Evolutionary conservation across 2,113 vertebrate species (phyloP).

Genomic region (Nesoenas mayeri): DNA sequence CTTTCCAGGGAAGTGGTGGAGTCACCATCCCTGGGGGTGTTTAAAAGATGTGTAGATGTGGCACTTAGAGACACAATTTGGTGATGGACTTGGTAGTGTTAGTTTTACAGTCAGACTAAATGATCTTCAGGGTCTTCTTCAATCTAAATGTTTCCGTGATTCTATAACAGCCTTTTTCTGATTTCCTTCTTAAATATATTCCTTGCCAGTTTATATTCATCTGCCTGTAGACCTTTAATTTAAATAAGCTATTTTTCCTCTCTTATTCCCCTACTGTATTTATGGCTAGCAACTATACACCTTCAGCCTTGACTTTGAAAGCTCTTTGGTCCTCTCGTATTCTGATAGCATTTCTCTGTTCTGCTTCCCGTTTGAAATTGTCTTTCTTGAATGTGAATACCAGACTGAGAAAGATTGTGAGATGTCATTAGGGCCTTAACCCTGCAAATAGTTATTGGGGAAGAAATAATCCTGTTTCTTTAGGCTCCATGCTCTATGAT

Average conservation of each 20-base stretch:
- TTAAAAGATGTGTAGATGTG: background rate
- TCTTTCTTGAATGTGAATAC: background rate
- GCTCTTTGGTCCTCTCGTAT: background rate
- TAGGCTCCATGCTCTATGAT: background rate
- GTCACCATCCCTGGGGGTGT: background rate
- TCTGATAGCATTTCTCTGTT: background rate
- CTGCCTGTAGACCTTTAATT: background rate
- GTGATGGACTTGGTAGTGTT: background rate
- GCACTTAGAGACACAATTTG: background rate
- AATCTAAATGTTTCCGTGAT: background rate
- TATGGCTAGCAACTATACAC: background rate
- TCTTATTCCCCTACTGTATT: background rate
- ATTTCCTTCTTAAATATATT: background rate
- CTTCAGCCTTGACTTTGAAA: background rate
- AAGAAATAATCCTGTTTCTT: background rate
- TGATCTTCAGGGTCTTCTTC: background rate
- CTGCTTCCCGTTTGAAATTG: background rate
- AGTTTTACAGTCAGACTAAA: accelerated
- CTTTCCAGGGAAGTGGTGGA: background rate
- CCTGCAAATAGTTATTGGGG: background rate
- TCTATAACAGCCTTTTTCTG: background rate
- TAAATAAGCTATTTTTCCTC: background rate
- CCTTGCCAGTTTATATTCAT: background rate
- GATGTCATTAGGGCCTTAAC: background rate
- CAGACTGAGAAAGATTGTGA: background rate